Base-by-base conservation (phyloP, 2,888 invertebrate genomes). In the Eupithecia subumbrata region DNA sequence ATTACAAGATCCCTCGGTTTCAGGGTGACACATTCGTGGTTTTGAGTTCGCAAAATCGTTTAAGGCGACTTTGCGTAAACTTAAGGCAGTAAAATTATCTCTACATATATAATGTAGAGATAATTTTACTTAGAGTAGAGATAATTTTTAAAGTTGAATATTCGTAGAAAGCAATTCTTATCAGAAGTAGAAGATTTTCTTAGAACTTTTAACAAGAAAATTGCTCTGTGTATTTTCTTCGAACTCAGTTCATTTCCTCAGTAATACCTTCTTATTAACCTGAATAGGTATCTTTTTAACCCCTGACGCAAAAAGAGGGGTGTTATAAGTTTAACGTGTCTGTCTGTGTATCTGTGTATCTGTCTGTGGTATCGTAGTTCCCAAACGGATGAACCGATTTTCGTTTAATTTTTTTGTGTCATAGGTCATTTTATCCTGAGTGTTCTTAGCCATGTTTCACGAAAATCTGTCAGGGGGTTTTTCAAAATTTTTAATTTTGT, bases 1-100 rank as follows among this genome's bases (percentile, higher is more conserved):
- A n/a, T 37, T 60, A 73, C 71, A 72, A 76, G 64, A 40, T 63
- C 40, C 30, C 43, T 71, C 60, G 56, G 66, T 67, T 71, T 71
- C 22, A 40, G 66, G 66, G 74, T 68, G 71, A 68, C 73, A 80
- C 78, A 79, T 81, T 78, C 79, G 79, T 72, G 78, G 76, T 80
- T 78, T 81, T 80, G 79, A 75, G 69, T 69, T 67, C 73, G 60
- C 81, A 75, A 69, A 52, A 71, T 74, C 60, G 70, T 73, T 56
- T 64, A 43, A 14, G 71, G 14, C n/a, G 18, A 69, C 70, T 70
- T 72, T 76, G 16, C 14, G 25, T 68, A 72, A 43, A 67, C 34
- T 12, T 70, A 30, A 25, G 12, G 30, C 9, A 18, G 40, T 72
- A 43, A 56, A 73, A 43, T 68, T 22, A 43, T 68, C 68, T 40